A percentile compares a stretch with the other conserved stretches of the same genome.
Evolutionary conservation across 2,113 vertebrate species (phyloP).

Genomic region (Gymnorhina tibicen): DNA sequence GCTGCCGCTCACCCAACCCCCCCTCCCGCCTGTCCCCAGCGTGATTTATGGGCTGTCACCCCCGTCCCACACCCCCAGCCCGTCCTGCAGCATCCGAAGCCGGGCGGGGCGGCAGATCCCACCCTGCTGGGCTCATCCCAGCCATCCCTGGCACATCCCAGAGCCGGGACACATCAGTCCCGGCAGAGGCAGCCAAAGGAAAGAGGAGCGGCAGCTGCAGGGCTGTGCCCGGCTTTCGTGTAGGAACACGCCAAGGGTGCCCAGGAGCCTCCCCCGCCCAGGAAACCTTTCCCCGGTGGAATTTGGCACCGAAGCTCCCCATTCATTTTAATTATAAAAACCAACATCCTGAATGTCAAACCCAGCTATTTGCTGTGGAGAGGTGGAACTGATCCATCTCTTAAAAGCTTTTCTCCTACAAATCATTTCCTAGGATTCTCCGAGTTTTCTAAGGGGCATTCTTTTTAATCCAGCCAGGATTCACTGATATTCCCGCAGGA

Average conservation of each 20-base stretch:
- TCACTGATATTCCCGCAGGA: background rate
- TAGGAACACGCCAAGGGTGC: background rate
- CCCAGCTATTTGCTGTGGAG: background rate
- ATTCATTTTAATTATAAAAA: background rate
- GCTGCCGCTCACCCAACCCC: background rate
- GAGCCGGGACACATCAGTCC: background rate
- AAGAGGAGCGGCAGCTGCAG: background rate
- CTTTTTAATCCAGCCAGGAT: background rate
- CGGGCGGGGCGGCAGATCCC: background rate
- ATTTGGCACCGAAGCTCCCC: background rate
- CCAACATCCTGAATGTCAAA: conserved; percentile 4
- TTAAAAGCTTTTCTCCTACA: background rate
- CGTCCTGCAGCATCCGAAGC: background rate
- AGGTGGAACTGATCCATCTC: background rate
- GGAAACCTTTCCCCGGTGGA: background rate
- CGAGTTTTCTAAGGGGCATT: accelerated
- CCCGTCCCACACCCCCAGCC: background rate
- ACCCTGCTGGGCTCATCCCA: background rate
- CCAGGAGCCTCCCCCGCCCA: background rate
- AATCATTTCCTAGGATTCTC: background rate
- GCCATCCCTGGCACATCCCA: background rate
- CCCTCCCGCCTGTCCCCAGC: background rate
- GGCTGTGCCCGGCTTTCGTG: background rate
- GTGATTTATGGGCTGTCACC: background rate
- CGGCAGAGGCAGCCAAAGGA: background rate